Conservation (phyloP, 2,113 vertebrate genomes). For the Paramormyrops kingsleyae region DNA sequence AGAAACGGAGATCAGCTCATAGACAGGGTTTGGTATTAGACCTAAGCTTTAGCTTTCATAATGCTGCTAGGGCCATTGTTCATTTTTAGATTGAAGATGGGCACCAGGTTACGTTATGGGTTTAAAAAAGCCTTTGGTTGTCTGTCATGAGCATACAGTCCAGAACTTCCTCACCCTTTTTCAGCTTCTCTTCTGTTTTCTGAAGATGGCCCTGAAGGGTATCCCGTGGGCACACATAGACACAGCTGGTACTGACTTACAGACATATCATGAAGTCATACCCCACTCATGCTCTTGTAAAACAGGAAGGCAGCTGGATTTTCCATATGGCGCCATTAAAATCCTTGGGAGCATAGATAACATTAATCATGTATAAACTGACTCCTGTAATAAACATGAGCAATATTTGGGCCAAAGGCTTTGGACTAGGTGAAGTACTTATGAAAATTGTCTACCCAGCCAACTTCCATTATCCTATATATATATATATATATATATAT, state of each 20-base stretch:
- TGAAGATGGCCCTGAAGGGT: conserved; percentile 49
- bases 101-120: not conserved
- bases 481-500: not conserved
- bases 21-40: not conserved
- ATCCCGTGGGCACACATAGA: conserved; percentile 27
- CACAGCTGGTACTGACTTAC: not conserved
- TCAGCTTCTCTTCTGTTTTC: conserved; percentile 54
- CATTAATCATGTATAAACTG: not conserved
- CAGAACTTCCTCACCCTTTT: conserved; percentile 44
- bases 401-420: not conserved
- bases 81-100: not conserved
- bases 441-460: not conserved
- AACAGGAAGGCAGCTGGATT: not conserved
- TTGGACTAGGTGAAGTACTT: not conserved
- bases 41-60: not conserved
- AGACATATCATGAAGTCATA: not conserved
- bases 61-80: not conserved
- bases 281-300: not conserved
- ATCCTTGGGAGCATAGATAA: not conserved
- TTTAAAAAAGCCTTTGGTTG: conserved; percentile 23
- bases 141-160: conserved; percentile 37
- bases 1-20: not conserved
- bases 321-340: not conserved
- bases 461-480: not conserved
- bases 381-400: not conserved